Percentiles rank a stretch among this genome's conserved stretches.
Evolutionary conservation across 92 coral and sea anemone genomes (phyloP).

Genomic region (Metridium senile): DNA sequence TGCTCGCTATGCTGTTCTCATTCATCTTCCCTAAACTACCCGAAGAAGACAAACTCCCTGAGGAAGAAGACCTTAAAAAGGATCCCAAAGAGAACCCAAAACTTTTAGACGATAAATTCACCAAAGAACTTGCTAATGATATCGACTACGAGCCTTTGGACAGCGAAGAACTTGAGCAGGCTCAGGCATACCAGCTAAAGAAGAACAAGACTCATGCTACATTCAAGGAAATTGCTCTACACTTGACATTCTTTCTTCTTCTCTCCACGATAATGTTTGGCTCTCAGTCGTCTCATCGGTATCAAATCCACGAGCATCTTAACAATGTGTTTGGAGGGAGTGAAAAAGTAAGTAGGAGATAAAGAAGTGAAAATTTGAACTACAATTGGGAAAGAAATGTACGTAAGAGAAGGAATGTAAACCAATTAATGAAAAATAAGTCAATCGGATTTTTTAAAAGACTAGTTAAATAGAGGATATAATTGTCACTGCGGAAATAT

Average conservation of each 20-base stretch:
- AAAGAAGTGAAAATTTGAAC: too few species aligned
- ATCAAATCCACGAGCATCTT: constrained; percentile 39
- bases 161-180: constrained; percentile 13
- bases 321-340: constrained; percentile 46
- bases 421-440: too few species aligned
- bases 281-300: constrained; percentile 49
- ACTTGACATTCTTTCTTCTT: constrained; percentile 46
- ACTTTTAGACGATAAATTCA: neutral
- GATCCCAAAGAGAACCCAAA: neutral
- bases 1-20: constrained; percentile 65
- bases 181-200: constrained; percentile 22
- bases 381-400: too few species aligned
- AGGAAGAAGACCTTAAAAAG: constrained; percentile 31
- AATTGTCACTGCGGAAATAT: too few species aligned
- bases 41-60: constrained; percentile 70
- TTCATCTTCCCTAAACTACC: constrained; percentile 77
- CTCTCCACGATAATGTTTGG: constrained; percentile 51
- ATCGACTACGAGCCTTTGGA: constrained; percentile 18
- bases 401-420: too few species aligned
- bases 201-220: constrained; percentile 29
- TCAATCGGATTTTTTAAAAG: too few species aligned
- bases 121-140: neutral
- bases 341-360: constrained; percentile 45
- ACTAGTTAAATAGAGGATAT: too few species aligned
- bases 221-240: constrained; percentile 39